Base-by-base conservation (phyloP, 2,888 invertebrate genomes). In the Caenorhabditis auriculariae region DNA sequence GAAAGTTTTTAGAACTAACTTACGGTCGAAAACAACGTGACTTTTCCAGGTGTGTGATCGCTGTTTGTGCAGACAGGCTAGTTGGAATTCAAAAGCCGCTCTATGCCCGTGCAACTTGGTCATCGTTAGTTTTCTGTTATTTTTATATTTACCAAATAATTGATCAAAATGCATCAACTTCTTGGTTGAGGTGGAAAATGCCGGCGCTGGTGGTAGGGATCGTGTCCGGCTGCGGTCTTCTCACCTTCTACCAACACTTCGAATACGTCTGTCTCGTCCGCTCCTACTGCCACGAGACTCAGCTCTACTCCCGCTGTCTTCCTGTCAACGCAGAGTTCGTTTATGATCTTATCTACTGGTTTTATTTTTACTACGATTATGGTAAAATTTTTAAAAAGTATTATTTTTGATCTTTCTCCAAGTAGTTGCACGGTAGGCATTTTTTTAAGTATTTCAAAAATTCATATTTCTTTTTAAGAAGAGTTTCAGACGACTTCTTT, bases 21-120 rank as follows among this genome's bases (percentile, higher is more conserved):
- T n/a, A n/a, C n/a, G n/a, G n/a, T n/a, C n/a, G n/a, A n/a, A n/a
- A n/a, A n/a, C n/a, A n/a, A n/a, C n/a, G n/a, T n/a, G n/a, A n/a
- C n/a, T n/a, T n/a, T 43, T 64, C 19, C 38, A 73, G 75, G 77
- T 75, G 76, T 56, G 77, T 79, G 23, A 80, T 79, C 17, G 74
- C 78, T n/a, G 79, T 79, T 39, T 80, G 78, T 35, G 68, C 74
- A 0, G 79, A 79, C 45, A 71, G 79, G 19, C 58, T 79, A 37
- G 63, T 80, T 23, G 79, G 79, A 19, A 79, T 79, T 44, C 67
- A 74, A 29, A 70, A 75, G 45, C 79, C 79, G 6, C 60, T 79
- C 4, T 76, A 76, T 38, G 72, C 74, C 2, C 53, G 69, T 45
- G 62, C 69, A 29, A 60, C 58, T 17, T 69, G 69, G 69, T 42